Evolutionary conservation across 2,888 invertebrate genomes (phyloP), one percentile per base, ranked within the genome.

Genomic region (Melanostoma scalare): DNA sequence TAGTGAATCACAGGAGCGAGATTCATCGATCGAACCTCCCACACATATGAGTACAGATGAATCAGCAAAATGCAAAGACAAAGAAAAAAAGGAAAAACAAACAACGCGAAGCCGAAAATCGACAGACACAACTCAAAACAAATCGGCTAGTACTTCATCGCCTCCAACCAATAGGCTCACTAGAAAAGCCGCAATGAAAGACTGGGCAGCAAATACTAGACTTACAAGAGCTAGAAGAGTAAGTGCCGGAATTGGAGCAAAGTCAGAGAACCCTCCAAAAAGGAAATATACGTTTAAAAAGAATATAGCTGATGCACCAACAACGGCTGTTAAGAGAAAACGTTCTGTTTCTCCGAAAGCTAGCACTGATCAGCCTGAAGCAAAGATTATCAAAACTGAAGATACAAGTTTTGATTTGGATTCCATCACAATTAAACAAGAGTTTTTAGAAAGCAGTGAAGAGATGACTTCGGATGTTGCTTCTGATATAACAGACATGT

Each of bases 161-260:
- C 52, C 63, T 2, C 67, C 75, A 42, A 87, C 87, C 52, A 90
- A 90, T 67, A 87, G 90, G n/a, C 86, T 89, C 6, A 91, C 91
- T 6, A 90, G 90, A 50, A 90, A 91, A 56, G 86, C 90, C 0
- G 86, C 89, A 6, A 90, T 89, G 30, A 87, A 89, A 84, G 89
- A 90, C 77, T 88, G 88, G 73, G 87, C 87, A 1, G 87, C 86
- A 53, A 89, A 88, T 42, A 89, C 90, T 0, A 88, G 90, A 8
- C 86, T 90, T 10, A 90, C 90, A 5, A 88, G 90, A 50, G 90
- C 90, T 55, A 88, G 87, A 6, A 86, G 87, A 78, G 74, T 76
- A 6, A 86, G 80, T 68, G 77, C 65, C 2, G 82, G 82, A 3
- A 73, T 77, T 1, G 73, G 61, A 9, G 4, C 68, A 48, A 46